These are phyloP conservation scores for Grammomys dolichurus DNA, from an alignment of 2,113 vertebrate species.

Conservation along the genomic window DNA sequence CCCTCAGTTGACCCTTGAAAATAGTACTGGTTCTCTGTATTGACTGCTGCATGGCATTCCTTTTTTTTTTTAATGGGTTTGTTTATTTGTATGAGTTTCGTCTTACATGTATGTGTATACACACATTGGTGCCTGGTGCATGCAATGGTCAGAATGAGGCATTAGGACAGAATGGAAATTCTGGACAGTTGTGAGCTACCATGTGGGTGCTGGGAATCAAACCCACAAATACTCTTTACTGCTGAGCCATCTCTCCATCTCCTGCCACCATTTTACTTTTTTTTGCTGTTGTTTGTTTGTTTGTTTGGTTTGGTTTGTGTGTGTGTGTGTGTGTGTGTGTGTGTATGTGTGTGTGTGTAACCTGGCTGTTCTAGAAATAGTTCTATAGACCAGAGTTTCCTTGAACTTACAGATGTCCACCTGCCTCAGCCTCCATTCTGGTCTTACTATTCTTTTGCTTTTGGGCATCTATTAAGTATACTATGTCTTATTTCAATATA, in stretches of 20 bases:
- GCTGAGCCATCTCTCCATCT: background rate
- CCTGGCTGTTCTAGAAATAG: no score
- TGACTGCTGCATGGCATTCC: background rate
- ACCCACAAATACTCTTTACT: background rate
- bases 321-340: no score
- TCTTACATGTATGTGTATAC: background rate
- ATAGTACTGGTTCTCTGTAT: background rate
- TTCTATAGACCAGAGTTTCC: no score
- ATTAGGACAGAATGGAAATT: background rate
- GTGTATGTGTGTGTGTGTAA: no score
- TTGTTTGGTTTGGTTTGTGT: no score
- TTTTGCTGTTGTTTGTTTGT: no score
- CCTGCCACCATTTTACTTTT: no score
- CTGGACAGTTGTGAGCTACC: background rate
- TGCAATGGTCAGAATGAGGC: background rate
- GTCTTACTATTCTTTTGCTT: background rate
- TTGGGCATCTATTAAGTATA: background rate
- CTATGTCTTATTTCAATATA: background rate
- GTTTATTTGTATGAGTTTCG: background rate
- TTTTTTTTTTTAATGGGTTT: background rate
- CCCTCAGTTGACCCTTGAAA: background rate
- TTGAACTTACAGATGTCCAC: no score
- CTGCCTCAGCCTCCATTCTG: no score
- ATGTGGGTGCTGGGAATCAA: background rate
- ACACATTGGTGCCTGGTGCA: background rate